Conservation (phyloP, 2,113 vertebrate genomes). For the Puma concolor region DNA sequence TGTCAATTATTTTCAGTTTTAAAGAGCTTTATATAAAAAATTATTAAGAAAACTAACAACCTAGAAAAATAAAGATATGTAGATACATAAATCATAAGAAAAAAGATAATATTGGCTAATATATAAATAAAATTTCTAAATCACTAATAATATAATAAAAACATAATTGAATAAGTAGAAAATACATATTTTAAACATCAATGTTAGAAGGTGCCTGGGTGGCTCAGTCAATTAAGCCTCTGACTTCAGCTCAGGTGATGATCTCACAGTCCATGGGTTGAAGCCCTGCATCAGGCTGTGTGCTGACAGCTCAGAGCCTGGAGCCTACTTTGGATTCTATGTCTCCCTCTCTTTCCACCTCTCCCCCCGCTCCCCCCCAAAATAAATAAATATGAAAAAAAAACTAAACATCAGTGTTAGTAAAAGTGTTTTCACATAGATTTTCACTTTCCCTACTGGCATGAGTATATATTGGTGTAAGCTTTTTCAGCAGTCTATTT, state of each 20-base stretch:
- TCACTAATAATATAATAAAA: not conserved
- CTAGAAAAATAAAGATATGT: not conserved
- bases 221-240: no score
- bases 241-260: no score
- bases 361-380: no score
- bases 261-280: no score
- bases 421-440: not conserved
- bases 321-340: no score
- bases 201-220: no score
- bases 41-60: not conserved
- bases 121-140: not conserved
- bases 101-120: not conserved
- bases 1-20: not conserved
- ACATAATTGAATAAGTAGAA: not conserved
- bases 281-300: not conserved
- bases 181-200: not conserved
- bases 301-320: no score
- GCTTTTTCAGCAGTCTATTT: not conserved
- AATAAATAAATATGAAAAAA: no score
- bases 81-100: not conserved
- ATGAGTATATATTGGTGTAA: not conserved
- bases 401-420: not conserved
- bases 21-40: not conserved
- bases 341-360: no score
- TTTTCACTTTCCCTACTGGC: not conserved